Evolutionary conservation across 2,113 vertebrate genomes (phyloP), one percentile per base, ranked within the genome.

Genomic region (Plestiodon gilberti): DNA sequence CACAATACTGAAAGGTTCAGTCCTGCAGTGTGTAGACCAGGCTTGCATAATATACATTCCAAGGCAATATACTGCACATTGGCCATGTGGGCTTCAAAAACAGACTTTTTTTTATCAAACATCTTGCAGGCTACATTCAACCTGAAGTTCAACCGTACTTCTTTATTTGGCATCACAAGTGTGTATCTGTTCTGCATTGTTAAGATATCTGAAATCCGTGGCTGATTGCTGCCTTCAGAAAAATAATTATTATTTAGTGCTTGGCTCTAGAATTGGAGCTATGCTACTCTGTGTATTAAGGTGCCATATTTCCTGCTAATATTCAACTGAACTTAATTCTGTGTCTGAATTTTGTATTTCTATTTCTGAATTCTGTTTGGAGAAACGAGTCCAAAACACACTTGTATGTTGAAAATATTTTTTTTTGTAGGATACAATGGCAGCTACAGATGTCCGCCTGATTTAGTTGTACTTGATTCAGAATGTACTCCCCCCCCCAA

Each of bases 301-400:
- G 75, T 85, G 35, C 77, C 57, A 77, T 89, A 70, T 92, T 86
- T 92, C 78, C 85, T 88, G 75, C 83, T 15, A 85, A 87, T 4
- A 64, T 89, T 87, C 22, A 76, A 48, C 83, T 59, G 87, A 67
- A 40, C 85, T 52, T 87, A 61, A 23, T 79, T 91, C 89, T 87
- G 33, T 90, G 92, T 91, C 83, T 52, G 20, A 64, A 71, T 89
- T 93, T 93, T 93, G 38, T 55, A 64, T 89, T 82, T 89, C 55
- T 0, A 0, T 74, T 92, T 15, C 80, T 90, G 73, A 0, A 0
- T 70, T 92, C 22, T 85, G 59, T 92, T 80, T 93, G 84, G 6
- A 90, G 90, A 90, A 90, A 82, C 20, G 33, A 78, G n/a, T 70
- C 83, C 79, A 33, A 86, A 82, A 91, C 93, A 90, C 87, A 89